phyloP scores from a whole-genome alignment of 2,888 invertebrate species.

The Drosophila pseudotakahashii region DNA sequence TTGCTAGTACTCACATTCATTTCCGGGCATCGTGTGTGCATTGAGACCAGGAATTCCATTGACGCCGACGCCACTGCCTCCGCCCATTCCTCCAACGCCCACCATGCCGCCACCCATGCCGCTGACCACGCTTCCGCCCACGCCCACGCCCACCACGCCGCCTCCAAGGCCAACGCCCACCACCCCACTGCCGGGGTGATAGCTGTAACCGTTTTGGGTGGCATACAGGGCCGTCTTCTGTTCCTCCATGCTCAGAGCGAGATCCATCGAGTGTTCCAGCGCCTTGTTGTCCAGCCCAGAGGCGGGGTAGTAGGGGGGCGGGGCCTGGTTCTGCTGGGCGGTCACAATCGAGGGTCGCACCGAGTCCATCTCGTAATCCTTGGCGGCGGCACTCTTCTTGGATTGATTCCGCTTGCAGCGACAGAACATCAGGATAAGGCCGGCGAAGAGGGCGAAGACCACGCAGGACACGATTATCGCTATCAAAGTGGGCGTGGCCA shows the following conservation, averaged over 20 bases:
- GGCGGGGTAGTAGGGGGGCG: slow-evolving; percentile 95
- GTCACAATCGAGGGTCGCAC: slow-evolving; percentile 93
- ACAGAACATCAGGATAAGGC: slow-evolving; percentile 92
- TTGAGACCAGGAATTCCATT: slow-evolving; percentile 85
- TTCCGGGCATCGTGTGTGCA: slow-evolving; percentile 89
- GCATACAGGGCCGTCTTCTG: slow-evolving; percentile 93
- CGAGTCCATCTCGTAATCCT: slow-evolving; percentile 96
- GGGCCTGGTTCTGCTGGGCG: slow-evolving; percentile 92
- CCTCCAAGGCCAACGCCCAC: slow-evolving; percentile 67
- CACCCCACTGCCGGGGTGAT: slow-evolving; percentile 89
- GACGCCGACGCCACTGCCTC: slow-evolving; percentile 83
- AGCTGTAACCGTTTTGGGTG: slow-evolving; percentile 93
- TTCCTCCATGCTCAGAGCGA: slow-evolving; percentile 92
- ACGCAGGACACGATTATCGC: slow-evolving; percentile 92
- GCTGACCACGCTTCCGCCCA: slow-evolving; percentile 78
- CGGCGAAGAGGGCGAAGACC: slow-evolving; percentile 91
- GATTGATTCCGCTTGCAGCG: slow-evolving; percentile 92
- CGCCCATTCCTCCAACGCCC: slow-evolving; percentile 85
- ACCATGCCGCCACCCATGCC: slow-evolving; percentile 84
- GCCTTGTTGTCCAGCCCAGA: slow-evolving; percentile 96
- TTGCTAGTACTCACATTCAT: slow-evolving; percentile 89
- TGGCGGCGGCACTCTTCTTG: slow-evolving; percentile 91
- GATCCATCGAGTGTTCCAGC: slow-evolving; percentile 94
- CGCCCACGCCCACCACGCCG: slow-evolving; percentile 50
- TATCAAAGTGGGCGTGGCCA: slow-evolving; percentile 91